Conservation (phyloP, 2,797 vertebrate species). For the Fistularia commersonii region DNA sequence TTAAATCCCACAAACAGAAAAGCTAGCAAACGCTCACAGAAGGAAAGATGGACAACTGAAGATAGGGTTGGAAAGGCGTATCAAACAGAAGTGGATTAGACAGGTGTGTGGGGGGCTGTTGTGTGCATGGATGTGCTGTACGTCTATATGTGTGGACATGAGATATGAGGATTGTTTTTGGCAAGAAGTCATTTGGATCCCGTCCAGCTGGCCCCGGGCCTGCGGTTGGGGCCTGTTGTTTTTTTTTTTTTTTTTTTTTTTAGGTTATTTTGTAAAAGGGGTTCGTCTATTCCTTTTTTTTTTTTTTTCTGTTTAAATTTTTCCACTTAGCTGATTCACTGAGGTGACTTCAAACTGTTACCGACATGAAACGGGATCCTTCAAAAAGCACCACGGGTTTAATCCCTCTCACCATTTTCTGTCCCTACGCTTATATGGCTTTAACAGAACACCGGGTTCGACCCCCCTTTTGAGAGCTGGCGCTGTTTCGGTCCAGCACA, state of each 20-base stretch:
- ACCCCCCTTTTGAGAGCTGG: too few species aligned
- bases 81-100: constrained; percentile 71
- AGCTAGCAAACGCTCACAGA: constrained; percentile 55
- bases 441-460: too few species aligned
- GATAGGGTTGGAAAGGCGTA: constrained; percentile 66
- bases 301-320: constrained; percentile 6
- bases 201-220: constrained; percentile 60
- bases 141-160: constrained; percentile 50
- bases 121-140: constrained; percentile 19
- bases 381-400: constrained; percentile 28
- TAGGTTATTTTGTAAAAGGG: constrained; percentile 6
- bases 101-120: constrained; percentile 53
- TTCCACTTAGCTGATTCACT: constrained; percentile 13
- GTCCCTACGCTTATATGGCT: background rate
- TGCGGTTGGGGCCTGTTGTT: constrained; percentile 23
- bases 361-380: constrained; percentile 24
- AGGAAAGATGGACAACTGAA: constrained; percentile 72
- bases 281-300: constrained; percentile 4
- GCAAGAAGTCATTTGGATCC: constrained; percentile 58
- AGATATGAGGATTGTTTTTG: constrained; percentile 63
- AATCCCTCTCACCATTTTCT: constrained; percentile 38
- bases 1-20: constrained; percentile 66
- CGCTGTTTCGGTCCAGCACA: too few species aligned
- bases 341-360: constrained; percentile 17
- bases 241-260: constrained; percentile 22